Percentiles rank a stretch among this genome's conserved stretches.
These are phyloP conservation scores for Metacarcinus magister DNA, from an alignment of 2,888 invertebrate species.

Conservation along the genomic window DNA sequence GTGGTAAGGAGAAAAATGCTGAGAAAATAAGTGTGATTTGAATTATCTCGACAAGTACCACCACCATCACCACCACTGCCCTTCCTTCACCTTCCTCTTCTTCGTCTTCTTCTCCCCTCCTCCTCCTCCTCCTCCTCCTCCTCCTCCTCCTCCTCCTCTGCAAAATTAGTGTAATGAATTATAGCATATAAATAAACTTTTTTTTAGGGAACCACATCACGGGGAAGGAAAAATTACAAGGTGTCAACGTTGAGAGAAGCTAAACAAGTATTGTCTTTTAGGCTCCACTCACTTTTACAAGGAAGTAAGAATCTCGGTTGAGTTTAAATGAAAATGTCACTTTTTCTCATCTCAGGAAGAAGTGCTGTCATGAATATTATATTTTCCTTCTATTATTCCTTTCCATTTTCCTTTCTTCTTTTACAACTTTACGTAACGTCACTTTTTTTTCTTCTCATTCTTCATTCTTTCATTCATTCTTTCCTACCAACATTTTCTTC, in stretches of 20 bases:
- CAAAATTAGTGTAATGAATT: neutral
- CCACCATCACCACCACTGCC: neutral
- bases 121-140: neutral
- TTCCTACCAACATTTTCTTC: neutral
- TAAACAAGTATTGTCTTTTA: neutral
- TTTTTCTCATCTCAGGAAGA: slow-evolving; percentile 4
- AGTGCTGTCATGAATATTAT: neutral
- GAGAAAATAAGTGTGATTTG: neutral
- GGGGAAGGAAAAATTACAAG: neutral
- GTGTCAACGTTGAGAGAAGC: neutral
- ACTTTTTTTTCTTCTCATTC: neutral
- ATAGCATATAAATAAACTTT: neutral
- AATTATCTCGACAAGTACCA: neutral
- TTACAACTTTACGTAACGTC: neutral
- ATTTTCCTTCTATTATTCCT: neutral
- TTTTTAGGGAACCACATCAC: neutral
- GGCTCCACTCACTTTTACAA: neutral
- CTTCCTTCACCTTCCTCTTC: neutral
- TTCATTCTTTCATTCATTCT: neutral
- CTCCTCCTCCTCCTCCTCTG: neutral
- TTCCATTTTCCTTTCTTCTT: neutral
- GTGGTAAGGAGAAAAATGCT: neutral
- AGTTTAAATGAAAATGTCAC: slow-evolving; percentile 46
- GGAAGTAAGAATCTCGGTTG: slow-evolving; percentile 1
- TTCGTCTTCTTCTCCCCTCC: neutral